Conservation (phyloP, 2,888 invertebrate genomes). For the Biston betularia region DNA sequence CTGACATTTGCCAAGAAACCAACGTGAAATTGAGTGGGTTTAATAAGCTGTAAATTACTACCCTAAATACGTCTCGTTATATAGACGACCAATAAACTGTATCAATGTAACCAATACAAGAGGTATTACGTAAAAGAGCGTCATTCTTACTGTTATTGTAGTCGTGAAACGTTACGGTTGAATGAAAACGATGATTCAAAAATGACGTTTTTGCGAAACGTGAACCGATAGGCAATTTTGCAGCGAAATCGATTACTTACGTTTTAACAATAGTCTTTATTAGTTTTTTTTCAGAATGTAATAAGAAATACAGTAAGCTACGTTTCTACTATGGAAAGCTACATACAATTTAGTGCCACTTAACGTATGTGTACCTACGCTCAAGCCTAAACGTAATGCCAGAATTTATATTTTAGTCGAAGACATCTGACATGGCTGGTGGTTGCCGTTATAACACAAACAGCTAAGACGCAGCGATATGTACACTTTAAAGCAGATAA, state of each 20-base stretch:
- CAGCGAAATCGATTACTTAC: neutral
- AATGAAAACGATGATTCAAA: slow-evolving; percentile 21
- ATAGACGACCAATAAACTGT: slow-evolving; percentile 18
- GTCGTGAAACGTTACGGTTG: slow-evolving; percentile 22
- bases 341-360: too few relatives aligned
- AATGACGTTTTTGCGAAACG: slow-evolving; percentile 13
- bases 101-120: slow-evolving; percentile 13
- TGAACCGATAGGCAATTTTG: slow-evolving; percentile 5
- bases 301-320: too few relatives aligned
- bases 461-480: too few relatives aligned
- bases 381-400: too few relatives aligned
- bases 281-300: neutral
- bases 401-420: too few relatives aligned
- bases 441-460: too few relatives aligned
- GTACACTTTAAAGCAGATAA: too few relatives aligned
- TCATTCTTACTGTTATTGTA: slow-evolving; percentile 15
- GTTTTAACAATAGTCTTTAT: slow-evolving; percentile 2
- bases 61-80: neutral
- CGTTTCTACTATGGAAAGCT: too few relatives aligned
- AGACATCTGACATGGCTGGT: too few relatives aligned
- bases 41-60: neutral
- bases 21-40: too few relatives aligned
- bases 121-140: slow-evolving; percentile 30
- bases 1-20: too few relatives aligned
- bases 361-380: too few relatives aligned